Base-by-base conservation (phyloP, 1,140 invertebrate genomes). In the Drosophila kepulauana region DNA sequence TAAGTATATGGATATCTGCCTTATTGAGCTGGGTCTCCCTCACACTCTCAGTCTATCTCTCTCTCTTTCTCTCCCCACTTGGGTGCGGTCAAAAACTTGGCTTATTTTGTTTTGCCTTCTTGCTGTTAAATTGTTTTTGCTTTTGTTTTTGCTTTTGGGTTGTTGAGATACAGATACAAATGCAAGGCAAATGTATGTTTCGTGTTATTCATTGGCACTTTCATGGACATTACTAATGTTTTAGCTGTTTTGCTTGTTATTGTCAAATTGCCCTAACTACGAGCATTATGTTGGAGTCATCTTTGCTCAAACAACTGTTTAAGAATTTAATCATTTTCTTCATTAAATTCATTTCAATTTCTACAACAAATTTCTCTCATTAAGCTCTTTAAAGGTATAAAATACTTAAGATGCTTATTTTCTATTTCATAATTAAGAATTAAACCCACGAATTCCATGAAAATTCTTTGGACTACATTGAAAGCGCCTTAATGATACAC, bases 141-240 rank as follows among this genome's bases (percentile, higher is more conserved):
- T 62, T 59, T 28, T 64, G 38, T 57, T 54, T 46, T 56, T 76
- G 20, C 15, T 67, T 74, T 61, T 71, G 13, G 16, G 51, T 38
- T 45, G 49, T 75, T 66, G 62, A 66, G 75, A 63, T 70, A 77
- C 75, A 78, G 79, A 73, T 72, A 76, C 68, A 77, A 62, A 67
- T 69, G 61, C 57, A 75, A 35, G 71, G 65, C 82, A 86, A 86
- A 86, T 87, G 82, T 82, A 87, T 82, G 65, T 86, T 86, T 71
- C 82, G 45, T 86, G 82, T 86, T 86, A 81, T 77, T 78, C 79
- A 73, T 77, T 85, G 78, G 79, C 82, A 86, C 82, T 73, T 87
- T 79, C 82, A 79, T 86, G 82, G 82, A 69, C 82, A 86, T 82
- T 87, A 73, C 82, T 82, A 86, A 86, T 86, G 68, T 70, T 78